phyloP scores from a whole-genome alignment of 2,888 invertebrate genomes.

The Drosophila subquinaria region DNA sequence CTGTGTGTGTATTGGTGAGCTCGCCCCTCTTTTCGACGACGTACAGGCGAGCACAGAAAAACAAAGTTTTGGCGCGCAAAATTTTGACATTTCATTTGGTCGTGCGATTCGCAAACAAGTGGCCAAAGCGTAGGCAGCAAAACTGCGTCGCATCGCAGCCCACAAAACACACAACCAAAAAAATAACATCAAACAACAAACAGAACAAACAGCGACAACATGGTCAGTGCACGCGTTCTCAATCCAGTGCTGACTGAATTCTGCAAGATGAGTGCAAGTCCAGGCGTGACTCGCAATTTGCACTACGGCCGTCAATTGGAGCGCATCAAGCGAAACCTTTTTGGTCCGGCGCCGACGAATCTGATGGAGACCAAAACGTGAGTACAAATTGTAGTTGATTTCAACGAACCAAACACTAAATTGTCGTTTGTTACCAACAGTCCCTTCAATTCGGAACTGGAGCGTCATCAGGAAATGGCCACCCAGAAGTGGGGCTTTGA shows the following conservation, averaged over 20 bases:
- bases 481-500: conserved; percentile 86
- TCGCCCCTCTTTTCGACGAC: conserved; percentile 48
- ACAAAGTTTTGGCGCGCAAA: conserved; percentile 81
- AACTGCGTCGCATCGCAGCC: conserved; percentile 59
- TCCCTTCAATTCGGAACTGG: conserved; percentile 81
- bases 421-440: conserved; percentile 60
- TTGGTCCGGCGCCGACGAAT: conserved; percentile 73
- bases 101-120: conserved; percentile 68
- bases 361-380: conserved; percentile 78
- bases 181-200: conserved; percentile 31
- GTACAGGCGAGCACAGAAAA: conserved; percentile 68
- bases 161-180: too few relatives aligned
- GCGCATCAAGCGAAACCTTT: conserved; percentile 84
- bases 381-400: conserved; percentile 54
- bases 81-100: conserved; percentile 76
- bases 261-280: conserved; percentile 79
- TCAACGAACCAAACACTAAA: background rate
- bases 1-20: conserved; percentile 39
- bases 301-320: conserved; percentile 71
- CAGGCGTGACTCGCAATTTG: conserved; percentile 51
- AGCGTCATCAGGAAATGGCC: conserved; percentile 87
- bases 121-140: conserved; percentile 51
- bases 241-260: conserved; percentile 82
- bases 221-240: conserved; percentile 82
- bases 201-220: conserved; percentile 27